A percentile compares a stretch with the other conserved stretches of the same genome.
Evolutionary conservation across 2,113 vertebrate species (phyloP).

Genomic region (Ameiurus melas): DNA sequence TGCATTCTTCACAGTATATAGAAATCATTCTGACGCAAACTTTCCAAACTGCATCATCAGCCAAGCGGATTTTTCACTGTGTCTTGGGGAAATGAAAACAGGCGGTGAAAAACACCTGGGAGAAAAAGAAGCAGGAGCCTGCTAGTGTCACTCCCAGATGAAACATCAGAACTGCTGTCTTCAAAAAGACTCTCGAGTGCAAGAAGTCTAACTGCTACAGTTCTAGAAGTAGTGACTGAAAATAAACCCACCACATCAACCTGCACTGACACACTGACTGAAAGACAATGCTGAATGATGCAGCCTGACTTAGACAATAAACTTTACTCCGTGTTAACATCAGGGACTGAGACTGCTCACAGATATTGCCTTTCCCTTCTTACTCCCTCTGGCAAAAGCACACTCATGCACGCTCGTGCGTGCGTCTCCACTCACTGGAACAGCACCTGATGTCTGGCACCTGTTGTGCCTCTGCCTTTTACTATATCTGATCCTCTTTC

Average conservation of each 20-base stretch:
- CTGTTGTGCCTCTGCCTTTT: slow-evolving; percentile 48
- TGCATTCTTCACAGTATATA: too few species aligned
- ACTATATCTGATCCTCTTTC: slow-evolving; percentile 48
- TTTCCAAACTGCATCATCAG: slow-evolving; percentile 1
- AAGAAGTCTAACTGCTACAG: not conserved
- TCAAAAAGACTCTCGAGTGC: not conserved
- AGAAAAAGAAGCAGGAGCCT: not conserved
- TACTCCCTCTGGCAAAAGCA: not conserved
- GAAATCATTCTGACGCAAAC: not conserved
- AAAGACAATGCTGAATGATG: not conserved
- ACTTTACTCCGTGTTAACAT: not conserved
- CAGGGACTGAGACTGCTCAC: not conserved
- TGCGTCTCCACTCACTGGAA: slow-evolving; percentile 21
- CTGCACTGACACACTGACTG: not conserved
- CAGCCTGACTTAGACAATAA: not conserved
- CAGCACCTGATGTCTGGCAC: slow-evolving; percentile 17
- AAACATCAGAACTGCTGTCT: not conserved
- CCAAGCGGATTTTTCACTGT: slow-evolving; percentile 8
- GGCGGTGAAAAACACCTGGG: slow-evolving; percentile 28
- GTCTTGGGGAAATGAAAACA: slow-evolving; percentile 17
- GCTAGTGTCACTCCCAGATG: not conserved
- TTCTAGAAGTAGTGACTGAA: not conserved
- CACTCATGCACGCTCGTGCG: slow-evolving; percentile 13
- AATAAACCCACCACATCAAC: not conserved
- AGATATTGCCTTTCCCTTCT: not conserved